Base-by-base conservation (phyloP, 37 sponge, comb jelly and placozoan species). In the Agelas oroides region DNA sequence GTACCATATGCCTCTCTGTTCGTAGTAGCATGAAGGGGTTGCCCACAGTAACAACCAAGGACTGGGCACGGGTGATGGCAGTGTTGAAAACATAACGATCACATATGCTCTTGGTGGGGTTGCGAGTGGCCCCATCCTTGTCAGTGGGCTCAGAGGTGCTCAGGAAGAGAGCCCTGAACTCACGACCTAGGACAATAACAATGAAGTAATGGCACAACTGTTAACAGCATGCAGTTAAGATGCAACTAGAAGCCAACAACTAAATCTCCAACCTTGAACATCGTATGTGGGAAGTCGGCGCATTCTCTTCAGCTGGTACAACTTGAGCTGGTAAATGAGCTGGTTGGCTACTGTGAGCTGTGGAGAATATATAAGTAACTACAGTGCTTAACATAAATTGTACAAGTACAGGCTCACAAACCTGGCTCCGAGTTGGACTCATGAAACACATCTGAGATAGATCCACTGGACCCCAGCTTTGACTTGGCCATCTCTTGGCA, bases 21-120 rank as follows among this genome's bases (percentile, higher is more conserved):
- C 59, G 39, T 5, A 92, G 71, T 17, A 92, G 85, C n/a, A 78
- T 60, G 41, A 80, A 92, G 20, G 89, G 93, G 40, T 92, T 92
- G 2, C 93, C 93, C 12, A 92, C 82, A 64, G 76, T 65, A 37
- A 92, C 85, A 11, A 92, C 86, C 16, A 92, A 77, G 25, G 81
- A 84, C 59, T 79, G 70, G 57, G 93, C 84, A 61, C 93, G 59
- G 28, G 88, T 92, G 65, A 92, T 54, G 62, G 81, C 89, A 46
- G 93, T 92, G 70, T 88, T 92, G 59, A 92, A 88, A 12, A 92
- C 79, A 36, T n/a, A 72, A 17, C 65, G 89, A 75, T 84, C 89
- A 64, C 75, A 74, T 32, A 92, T 59, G 64, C 89, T 85, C 65
- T 84, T 92, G 5, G 89, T 92, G 0, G 93, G 77, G 66, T 92